These are phyloP conservation scores for Dryadula phaetusa DNA, from an alignment of 2,888 invertebrate genomes.

Conservation along the genomic window DNA sequence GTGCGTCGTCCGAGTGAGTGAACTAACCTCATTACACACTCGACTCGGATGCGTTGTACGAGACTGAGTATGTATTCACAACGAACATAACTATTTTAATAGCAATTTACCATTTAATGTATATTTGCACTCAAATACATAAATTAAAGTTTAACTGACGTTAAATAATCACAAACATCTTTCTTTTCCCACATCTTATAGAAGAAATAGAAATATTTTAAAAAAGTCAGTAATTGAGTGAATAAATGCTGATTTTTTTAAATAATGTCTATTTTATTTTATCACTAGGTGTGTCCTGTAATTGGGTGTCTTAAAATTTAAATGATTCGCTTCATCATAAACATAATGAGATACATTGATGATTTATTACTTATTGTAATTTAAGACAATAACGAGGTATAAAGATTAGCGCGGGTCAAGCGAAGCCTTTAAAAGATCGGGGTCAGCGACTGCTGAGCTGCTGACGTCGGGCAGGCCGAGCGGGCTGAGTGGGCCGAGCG, in stretches of 20 bases:
- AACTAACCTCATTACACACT: not conserved
- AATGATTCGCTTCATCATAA: too few relatives aligned
- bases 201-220: too few relatives aligned
- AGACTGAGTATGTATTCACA: not conserved
- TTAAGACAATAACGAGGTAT: not conserved
- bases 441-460: constrained; percentile 3
- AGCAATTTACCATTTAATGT: too few relatives aligned
- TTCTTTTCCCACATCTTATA: too few relatives aligned
- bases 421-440: constrained; percentile 14
- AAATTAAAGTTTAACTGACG: not conserved
- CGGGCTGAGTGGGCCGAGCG: not conserved
- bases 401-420: not conserved
- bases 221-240: too few relatives aligned
- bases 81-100: not conserved
- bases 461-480: not conserved
- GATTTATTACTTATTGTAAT: too few relatives aligned
- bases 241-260: too few relatives aligned
- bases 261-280: too few relatives aligned
- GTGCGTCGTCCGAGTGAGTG: not conserved
- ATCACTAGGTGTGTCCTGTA: too few relatives aligned
- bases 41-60: not conserved
- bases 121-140: too few relatives aligned
- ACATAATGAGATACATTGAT: too few relatives aligned
- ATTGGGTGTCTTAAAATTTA: too few relatives aligned
- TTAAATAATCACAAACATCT: not conserved